Percentiles rank a stretch among this genome's conserved stretches.
These are phyloP conservation scores for Aphelocoma coerulescens DNA, from an alignment of 2,113 vertebrate genomes.

Conservation along the genomic window DNA sequence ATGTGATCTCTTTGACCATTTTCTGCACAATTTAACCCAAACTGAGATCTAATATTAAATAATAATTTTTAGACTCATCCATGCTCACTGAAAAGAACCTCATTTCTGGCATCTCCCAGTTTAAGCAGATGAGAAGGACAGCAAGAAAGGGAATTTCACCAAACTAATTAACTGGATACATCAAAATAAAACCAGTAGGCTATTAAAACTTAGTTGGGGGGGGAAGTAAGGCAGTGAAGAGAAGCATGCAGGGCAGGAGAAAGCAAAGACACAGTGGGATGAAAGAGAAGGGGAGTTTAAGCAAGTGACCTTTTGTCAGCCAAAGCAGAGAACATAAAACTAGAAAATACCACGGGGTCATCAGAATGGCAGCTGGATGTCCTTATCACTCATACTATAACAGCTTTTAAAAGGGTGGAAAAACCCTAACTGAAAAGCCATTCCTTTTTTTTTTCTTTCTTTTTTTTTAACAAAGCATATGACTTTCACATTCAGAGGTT, in stretches of 20 bases:
- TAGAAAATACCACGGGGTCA: not conserved
- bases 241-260: not conserved
- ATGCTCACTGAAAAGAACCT: not conserved
- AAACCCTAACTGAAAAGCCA: not conserved
- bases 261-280: not conserved
- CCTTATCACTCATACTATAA: not conserved
- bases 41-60: not conserved
- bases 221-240: not conserved
- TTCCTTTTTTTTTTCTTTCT: not conserved
- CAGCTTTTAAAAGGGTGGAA: not conserved
- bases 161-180: not conserved
- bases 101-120: not conserved
- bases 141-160: not conserved
- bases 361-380: not conserved
- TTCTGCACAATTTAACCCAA: not conserved
- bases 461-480: not conserved
- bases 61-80: not conserved
- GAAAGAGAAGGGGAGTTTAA: not conserved
- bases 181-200: not conserved
- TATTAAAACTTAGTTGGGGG: not conserved
- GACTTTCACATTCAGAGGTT: constrained; percentile 18
- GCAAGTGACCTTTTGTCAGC: not conserved
- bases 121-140: not conserved
- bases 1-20: not conserved
- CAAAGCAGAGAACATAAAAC: not conserved